Evolutionary conservation across 2,888 invertebrate genomes (phyloP).

Genomic region (Mechanitis mazaeus): DNA sequence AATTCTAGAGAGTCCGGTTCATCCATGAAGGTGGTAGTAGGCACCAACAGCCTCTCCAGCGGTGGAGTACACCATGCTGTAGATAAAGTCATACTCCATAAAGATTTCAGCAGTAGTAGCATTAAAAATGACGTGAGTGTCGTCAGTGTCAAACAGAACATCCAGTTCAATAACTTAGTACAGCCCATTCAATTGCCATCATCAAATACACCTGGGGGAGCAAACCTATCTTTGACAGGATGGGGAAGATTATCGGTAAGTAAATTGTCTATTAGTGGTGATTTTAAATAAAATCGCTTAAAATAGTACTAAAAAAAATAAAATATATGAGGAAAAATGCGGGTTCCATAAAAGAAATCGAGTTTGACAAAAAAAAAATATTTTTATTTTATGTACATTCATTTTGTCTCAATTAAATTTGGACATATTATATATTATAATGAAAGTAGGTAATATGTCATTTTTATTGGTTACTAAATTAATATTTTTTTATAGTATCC

Average conservation of each 20-base stretch:
- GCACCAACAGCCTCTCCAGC: slow-evolving; percentile 58
- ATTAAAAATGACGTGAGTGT: slow-evolving; percentile 69
- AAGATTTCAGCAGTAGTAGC: slow-evolving; percentile 47
- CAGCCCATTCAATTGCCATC: slow-evolving; percentile 54
- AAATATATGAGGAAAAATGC: too few species aligned
- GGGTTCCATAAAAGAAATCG: too few species aligned
- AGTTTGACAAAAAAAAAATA: too few species aligned
- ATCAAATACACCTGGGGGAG: slow-evolving; percentile 46
- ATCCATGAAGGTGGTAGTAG: slow-evolving; percentile 55
- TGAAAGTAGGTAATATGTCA: too few species aligned
- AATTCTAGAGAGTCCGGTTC: slow-evolving; percentile 26
- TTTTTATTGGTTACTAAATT: too few species aligned
- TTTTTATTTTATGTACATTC: too few species aligned
- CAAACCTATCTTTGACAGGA: slow-evolving; percentile 57
- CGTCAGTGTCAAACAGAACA: slow-evolving; percentile 46
- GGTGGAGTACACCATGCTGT: slow-evolving; percentile 62
- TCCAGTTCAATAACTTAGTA: slow-evolving; percentile 49
- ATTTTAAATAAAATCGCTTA: too few species aligned
- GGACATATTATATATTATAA: too few species aligned
- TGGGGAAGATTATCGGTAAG: slow-evolving; percentile 69
- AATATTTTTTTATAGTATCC: slow-evolving; percentile 62
- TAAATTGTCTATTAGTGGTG: neutral
- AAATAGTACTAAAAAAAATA: too few species aligned
- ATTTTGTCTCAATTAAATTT: too few species aligned
- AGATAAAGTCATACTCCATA: slow-evolving; percentile 56